Base-by-base conservation (phyloP, 1,140 invertebrate species). In the Bombus sylvicola region DNA sequence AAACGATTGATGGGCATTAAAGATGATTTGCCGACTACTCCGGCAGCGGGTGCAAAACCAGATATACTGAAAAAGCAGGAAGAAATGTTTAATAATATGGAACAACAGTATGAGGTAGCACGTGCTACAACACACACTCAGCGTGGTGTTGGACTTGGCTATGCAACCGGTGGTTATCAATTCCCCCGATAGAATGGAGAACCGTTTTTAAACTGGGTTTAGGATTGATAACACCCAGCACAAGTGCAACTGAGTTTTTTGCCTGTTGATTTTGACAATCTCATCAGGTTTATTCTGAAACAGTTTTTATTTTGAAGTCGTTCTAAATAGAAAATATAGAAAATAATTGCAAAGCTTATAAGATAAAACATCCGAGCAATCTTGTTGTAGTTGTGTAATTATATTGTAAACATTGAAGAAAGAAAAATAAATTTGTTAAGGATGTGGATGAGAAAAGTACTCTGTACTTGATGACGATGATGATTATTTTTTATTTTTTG, bases 1-100 rank as follows among this genome's bases (percentile, higher is more conserved):
- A 98, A 98, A 94, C 96, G 98, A 87, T 95, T 99, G 18, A 99
- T 99, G 98, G 99, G 99, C 66, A 99, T 99, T 72, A 98, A 98
- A 94, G 96, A 96, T 37, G 96, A 96, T 94, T 92, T 88, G 81
- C 92, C 94, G 0, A 62, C 74, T 1, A 15, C 89, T 3, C 91
- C 92, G 41, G 72, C 95, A 41, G 89, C 94, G 6, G 92, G 95
- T 62, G 72, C 94, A 2, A 96, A 95, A 31, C 95, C 94, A 0
- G 97, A 97, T 87, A 96, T 97, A 25, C 93, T 97, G 31, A 97
- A 97, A 89, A 98, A 98, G 92, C 98, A 99, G 92, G 97, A 98
- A 92, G 98, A 99, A 94, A 97, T 99, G 95, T 99, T 99, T 94
- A 96, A 96, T 78, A 97, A 97, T 64, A 97, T 99, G 96, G 98